Evolutionary conservation across 2,888 invertebrate species (phyloP).

Genomic region (Caradrina clavipalpis): DNA sequence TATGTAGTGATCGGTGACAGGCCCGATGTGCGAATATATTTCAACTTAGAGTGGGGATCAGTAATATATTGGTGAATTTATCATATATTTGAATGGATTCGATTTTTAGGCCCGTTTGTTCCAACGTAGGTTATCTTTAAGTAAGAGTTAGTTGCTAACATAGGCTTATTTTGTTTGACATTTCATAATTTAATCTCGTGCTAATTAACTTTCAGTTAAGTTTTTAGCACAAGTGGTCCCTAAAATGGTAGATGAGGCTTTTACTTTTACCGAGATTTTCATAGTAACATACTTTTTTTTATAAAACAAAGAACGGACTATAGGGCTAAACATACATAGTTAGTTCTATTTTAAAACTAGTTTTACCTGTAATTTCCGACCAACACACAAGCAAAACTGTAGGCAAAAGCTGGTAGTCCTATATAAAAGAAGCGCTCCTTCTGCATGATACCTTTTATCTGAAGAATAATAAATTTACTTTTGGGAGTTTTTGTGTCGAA

Average conservation of each 20-base stretch:
- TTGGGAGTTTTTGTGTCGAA: neutral
- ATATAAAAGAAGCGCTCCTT: neutral
- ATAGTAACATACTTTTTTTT: too few species aligned
- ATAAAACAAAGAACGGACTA: too few species aligned
- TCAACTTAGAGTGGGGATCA: slow-evolving; percentile 14
- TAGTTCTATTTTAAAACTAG: too few species aligned
- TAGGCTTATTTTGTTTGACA: neutral
- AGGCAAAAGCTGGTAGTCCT: neutral
- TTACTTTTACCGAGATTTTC: too few species aligned
- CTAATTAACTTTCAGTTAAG: neutral
- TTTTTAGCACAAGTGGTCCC: neutral
- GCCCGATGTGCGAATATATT: slow-evolving; percentile 44
- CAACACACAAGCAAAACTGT: neutral
- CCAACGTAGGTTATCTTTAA: neutral
- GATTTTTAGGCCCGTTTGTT: neutral
- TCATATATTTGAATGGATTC: slow-evolving; percentile 11
- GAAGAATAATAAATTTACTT: neutral
- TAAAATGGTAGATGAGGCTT: neutral
- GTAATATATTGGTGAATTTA: neutral
- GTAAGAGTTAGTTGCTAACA: neutral
- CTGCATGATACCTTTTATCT: too few species aligned
- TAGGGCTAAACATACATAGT: too few species aligned
- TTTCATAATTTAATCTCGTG: neutral
- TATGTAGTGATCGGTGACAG: slow-evolving; percentile 50
- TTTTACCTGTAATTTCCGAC: too few species aligned